phyloP scores from a whole-genome alignment of 2,888 invertebrate genomes.

The Junonia oenone region DNA sequence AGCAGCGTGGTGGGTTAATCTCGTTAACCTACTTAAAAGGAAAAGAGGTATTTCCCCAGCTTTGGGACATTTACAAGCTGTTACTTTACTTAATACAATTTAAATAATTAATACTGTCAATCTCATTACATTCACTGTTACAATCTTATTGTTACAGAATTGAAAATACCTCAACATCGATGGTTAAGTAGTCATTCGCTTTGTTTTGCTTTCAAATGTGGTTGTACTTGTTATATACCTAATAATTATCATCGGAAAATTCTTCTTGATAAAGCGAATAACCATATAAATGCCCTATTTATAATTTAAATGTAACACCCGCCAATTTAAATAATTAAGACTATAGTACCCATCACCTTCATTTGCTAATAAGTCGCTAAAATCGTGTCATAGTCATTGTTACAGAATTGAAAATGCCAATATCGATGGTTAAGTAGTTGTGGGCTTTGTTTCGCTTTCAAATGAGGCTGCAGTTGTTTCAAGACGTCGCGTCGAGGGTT shows the following conservation, averaged over 20 bases:
- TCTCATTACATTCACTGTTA: slow-evolving; percentile 25
- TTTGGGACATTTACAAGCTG: too few relatives aligned
- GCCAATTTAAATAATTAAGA: too few relatives aligned
- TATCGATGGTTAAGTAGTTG: slow-evolving; percentile 52
- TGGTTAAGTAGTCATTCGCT: slow-evolving; percentile 51
- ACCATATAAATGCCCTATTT: too few relatives aligned
- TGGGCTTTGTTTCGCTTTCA: slow-evolving; percentile 50
- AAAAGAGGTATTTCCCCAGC: too few relatives aligned
- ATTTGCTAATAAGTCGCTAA: slow-evolving; percentile 36
- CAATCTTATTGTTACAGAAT: slow-evolving; percentile 45
- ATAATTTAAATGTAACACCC: too few relatives aligned
- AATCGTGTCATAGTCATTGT: slow-evolving; percentile 41
- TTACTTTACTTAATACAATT: too few relatives aligned
- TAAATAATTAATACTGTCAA: too few relatives aligned
- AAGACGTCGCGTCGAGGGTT: slow-evolving; percentile 42
- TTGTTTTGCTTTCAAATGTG: slow-evolving; percentile 52
- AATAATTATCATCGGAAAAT: too few relatives aligned
- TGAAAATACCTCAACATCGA: slow-evolving; percentile 47
- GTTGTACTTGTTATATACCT: slow-evolving; percentile 30
- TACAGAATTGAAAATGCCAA: slow-evolving; percentile 47
- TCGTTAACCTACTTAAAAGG: too few relatives aligned
- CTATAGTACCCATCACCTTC: background rate
- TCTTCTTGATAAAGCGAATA: too few relatives aligned
- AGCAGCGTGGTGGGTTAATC: too few relatives aligned
- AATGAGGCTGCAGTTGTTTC: slow-evolving; percentile 39